Conservation (phyloP, 2,797 vertebrate genomes). For the Anabacerthia variegaticeps region DNA sequence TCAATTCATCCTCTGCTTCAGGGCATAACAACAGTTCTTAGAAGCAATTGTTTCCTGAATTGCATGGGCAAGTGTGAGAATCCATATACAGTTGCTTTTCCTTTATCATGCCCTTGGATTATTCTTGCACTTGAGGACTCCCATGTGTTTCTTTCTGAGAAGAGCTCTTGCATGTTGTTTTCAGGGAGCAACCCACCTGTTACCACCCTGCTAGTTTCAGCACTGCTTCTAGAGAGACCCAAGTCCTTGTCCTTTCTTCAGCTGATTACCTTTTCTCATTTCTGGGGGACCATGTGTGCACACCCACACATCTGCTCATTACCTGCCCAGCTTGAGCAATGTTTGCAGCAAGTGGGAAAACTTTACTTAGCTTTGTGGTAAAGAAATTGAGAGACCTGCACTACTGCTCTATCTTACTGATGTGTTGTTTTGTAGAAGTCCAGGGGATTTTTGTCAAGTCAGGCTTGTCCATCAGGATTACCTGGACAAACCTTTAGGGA, state of each 20-base stretch:
- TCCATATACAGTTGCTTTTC: background rate
- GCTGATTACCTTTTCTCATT: background rate
- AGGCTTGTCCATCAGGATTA: background rate
- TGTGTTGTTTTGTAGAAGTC: background rate
- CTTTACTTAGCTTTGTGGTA: background rate
- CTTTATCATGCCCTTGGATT: constrained; percentile 12
- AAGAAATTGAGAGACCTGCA: background rate
- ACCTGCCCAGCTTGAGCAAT: background rate
- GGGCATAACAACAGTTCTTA: constrained; percentile 33
- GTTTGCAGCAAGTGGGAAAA: background rate
- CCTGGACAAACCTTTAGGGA: background rate
- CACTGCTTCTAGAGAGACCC: background rate
- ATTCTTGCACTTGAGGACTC: background rate
- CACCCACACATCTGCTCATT: background rate
- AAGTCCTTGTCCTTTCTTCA: background rate
- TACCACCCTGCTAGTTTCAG: background rate
- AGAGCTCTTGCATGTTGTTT: background rate
- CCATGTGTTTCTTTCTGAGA: background rate
- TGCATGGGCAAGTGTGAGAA: background rate
- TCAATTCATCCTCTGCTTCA: constrained; percentile 43
- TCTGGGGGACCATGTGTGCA: background rate
- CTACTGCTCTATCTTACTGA: background rate
- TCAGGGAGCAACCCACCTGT: background rate
- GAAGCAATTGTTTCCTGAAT: background rate
- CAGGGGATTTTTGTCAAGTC: background rate